Conservation (phyloP, 2,797 vertebrate genomes). For the Aphelocoma californica region DNA sequence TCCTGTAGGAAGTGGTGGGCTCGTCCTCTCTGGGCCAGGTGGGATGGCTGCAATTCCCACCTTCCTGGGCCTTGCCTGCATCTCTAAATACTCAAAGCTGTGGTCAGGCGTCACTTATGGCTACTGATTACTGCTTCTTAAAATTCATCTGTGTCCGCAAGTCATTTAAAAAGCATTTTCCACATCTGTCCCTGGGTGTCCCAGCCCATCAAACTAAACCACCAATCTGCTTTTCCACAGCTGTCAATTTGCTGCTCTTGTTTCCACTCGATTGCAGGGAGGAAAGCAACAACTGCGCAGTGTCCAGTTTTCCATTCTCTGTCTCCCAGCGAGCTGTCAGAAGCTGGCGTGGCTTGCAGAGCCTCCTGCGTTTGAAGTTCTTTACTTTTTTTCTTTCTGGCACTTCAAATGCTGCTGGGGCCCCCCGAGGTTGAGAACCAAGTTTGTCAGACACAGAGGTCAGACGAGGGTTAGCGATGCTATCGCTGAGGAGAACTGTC, state of each 20-base stretch:
- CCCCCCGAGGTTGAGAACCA: conserved; percentile 27
- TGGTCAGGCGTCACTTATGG: background rate
- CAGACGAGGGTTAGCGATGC: conserved; percentile 38
- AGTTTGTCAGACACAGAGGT: conserved; percentile 51
- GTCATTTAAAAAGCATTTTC: conserved; percentile 55
- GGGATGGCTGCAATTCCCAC: background rate
- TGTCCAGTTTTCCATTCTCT: conserved; percentile 53
- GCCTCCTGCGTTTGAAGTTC: conserved; percentile 42
- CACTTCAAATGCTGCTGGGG: conserved; percentile 30
- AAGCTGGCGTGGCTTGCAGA: conserved; percentile 13
- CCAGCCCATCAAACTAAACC: conserved; percentile 27
- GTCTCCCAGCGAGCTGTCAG: conserved; percentile 48
- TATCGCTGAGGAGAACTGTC: conserved; percentile 31
- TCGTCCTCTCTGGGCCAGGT: background rate
- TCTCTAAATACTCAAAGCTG: conserved; percentile 25
- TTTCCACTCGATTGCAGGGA: conserved; percentile 48
- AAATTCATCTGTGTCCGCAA: conserved; percentile 52
- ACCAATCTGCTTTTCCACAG: conserved; percentile 59
- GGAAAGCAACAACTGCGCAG: background rate
- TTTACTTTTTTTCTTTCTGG: conserved; percentile 10
- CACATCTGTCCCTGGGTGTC: conserved; percentile 42
- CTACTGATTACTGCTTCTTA: conserved; percentile 64
- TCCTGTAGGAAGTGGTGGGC: background rate
- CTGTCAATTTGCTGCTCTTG: conserved; percentile 28
- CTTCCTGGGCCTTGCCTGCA: background rate